Conservation (phyloP, 2,113 vertebrate genomes). For the Mugil cephalus region DNA sequence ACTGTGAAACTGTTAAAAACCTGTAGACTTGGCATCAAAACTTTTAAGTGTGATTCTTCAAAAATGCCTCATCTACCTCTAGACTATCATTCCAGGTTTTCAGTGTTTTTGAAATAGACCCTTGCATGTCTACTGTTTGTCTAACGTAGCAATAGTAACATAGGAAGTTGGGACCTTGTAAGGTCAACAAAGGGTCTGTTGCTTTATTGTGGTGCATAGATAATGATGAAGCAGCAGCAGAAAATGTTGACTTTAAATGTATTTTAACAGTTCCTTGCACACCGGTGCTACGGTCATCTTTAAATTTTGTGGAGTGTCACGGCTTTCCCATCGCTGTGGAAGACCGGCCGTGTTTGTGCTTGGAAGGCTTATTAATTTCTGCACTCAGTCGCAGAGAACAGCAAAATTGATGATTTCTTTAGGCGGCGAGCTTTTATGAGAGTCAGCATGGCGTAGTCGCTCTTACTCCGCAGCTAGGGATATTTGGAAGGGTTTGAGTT, state of each 20-base stretch:
- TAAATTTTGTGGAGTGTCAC: slow-evolving; percentile 14
- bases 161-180: no score
- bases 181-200: background rate
- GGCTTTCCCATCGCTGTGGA: slow-evolving; percentile 21
- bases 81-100: no score
- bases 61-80: no score
- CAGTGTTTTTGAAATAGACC: no score
- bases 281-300: slow-evolving; percentile 12
- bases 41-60: no score
- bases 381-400: slow-evolving; percentile 12
- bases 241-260: slow-evolving; percentile 1
- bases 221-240: slow-evolving; percentile 34
- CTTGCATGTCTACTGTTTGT: no score
- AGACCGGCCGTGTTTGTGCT: slow-evolving; percentile 28
- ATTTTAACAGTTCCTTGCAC: slow-evolving; percentile 14
- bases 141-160: no score
- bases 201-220: background rate
- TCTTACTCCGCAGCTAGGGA: slow-evolving; percentile 42
- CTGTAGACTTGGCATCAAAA: no score
- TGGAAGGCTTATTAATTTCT: slow-evolving; percentile 35
- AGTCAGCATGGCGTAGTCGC: slow-evolving; percentile 51
- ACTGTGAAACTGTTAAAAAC: no score
- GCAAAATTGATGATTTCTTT: slow-evolving; percentile 64
- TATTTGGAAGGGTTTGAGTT: slow-evolving; percentile 60
- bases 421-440: slow-evolving; percentile 50